phyloP scores from a whole-genome alignment of 2,113 vertebrate species.

The Eubucco bourcierii region DNA sequence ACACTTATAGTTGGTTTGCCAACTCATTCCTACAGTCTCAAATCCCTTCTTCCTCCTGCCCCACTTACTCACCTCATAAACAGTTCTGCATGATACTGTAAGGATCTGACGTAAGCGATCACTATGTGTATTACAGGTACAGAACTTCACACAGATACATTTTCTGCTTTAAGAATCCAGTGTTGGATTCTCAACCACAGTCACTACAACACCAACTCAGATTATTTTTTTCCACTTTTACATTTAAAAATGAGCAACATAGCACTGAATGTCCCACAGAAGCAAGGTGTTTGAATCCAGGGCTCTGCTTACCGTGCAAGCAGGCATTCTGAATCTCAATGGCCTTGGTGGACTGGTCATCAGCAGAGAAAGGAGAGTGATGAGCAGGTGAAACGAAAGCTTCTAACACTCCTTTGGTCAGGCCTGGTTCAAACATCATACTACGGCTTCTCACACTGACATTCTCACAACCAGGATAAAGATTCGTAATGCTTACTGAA shows the following conservation, averaged over 20 bases:
- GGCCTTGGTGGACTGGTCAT: slow-evolving; percentile 89
- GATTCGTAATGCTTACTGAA: slow-evolving; percentile 93
- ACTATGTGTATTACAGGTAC: background rate
- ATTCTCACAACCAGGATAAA: slow-evolving; percentile 97
- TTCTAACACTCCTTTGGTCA: slow-evolving; percentile 95
- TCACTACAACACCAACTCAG: background rate
- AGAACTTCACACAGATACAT: background rate
- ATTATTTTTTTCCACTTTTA: background rate
- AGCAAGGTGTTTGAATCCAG: background rate
- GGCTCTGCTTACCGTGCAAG: slow-evolving; percentile 80
- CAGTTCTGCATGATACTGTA: background rate
- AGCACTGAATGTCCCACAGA: background rate
- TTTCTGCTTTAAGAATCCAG: background rate
- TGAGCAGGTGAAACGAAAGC: slow-evolving; percentile 85
- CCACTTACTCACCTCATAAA: background rate
- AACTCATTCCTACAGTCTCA: background rate
- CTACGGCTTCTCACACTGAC: slow-evolving; percentile 96
- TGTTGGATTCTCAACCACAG: background rate
- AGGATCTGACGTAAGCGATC: background rate
- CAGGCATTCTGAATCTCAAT: slow-evolving; percentile 89
- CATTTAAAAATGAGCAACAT: background rate
- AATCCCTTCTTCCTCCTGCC: background rate
- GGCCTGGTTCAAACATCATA: slow-evolving; percentile 98
- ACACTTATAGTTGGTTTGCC: accelerated
- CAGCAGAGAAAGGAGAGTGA: slow-evolving; percentile 76